A percentile compares a stretch with the other conserved stretches of the same genome.
Evolutionary conservation across 2,888 invertebrate genomes (phyloP).

Genomic region (Cryptocheilus praepositus): DNA sequence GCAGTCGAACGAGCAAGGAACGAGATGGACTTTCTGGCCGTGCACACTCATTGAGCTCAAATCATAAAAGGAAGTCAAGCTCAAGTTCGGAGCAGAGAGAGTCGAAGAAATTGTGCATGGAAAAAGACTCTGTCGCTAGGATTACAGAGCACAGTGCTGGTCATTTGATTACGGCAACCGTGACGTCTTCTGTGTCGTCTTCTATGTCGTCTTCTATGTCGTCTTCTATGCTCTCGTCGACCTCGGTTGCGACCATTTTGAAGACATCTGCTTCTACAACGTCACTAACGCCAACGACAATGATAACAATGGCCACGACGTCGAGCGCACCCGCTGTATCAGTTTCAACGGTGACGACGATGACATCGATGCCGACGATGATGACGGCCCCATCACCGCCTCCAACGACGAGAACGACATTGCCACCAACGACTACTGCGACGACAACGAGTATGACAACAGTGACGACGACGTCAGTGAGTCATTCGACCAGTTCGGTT

Average conservation of each 20-base stretch:
- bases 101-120: constrained; percentile 58
- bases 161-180: background rate
- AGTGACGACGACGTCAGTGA: background rate
- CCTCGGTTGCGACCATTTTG: background rate
- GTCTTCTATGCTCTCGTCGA: no score
- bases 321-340: background rate
- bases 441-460: background rate
- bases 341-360: background rate
- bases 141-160: constrained; percentile 38
- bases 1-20: constrained; percentile 42
- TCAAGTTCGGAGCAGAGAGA: constrained; percentile 60
- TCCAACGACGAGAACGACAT: constrained; percentile 37
- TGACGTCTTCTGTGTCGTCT: no score
- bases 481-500: constrained; percentile 36
- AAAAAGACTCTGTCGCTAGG: constrained; percentile 41
- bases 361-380: no score
- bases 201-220: no score
- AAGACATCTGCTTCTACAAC: constrained; percentile 3
- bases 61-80: constrained; percentile 65
- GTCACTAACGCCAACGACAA: constrained; percentile 1
- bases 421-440: constrained; percentile 14
- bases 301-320: constrained; percentile 5
- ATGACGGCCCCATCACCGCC: constrained; percentile 23
- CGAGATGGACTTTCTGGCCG: constrained; percentile 44
- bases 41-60: constrained; percentile 60